These are phyloP conservation scores for Pogonus chalceus DNA, from an alignment of 1,140 invertebrate species.

Conservation along the genomic window DNA sequence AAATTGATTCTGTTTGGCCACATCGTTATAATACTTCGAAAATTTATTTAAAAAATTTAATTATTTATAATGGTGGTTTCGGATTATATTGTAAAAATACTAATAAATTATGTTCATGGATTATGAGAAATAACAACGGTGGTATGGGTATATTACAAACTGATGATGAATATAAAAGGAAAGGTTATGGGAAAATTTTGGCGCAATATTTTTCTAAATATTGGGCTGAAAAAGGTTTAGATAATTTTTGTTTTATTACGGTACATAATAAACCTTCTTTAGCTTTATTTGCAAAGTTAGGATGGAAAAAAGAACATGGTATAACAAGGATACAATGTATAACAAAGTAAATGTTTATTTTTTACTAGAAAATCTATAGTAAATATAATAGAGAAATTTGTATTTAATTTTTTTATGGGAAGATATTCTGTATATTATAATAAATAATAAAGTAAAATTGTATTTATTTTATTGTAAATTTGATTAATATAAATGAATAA, in stretches of 20 bases:
- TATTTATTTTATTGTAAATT: no score
- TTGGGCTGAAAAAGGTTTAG: background rate
- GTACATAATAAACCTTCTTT: background rate
- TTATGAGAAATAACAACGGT: slow-evolving; percentile 29
- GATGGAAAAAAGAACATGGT: background rate
- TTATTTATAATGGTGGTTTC: slow-evolving; percentile 25
- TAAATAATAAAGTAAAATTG: no score
- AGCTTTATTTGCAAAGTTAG: background rate
- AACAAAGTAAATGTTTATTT: background rate
- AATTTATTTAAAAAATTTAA: slow-evolving; percentile 20
- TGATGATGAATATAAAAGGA: slow-evolving; percentile 24
- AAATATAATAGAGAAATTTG: no score
- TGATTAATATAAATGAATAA: no score
- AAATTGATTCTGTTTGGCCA: slow-evolving; percentile 24
- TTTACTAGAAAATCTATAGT: no score
- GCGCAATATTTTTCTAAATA: background rate
- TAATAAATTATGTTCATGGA: slow-evolving; percentile 25
- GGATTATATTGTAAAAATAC: slow-evolving; percentile 24
- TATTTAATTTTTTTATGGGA: no score
- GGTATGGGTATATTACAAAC: slow-evolving; percentile 34
- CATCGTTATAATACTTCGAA: slow-evolving; percentile 24
- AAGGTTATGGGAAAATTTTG: slow-evolving; percentile 27
- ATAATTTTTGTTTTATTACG: slow-evolving; percentile 1
- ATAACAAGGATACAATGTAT: background rate
- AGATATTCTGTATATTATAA: no score